Percentiles rank a stretch among this genome's conserved stretches.
phyloP scores from a whole-genome alignment of 2,113 vertebrate species.

The Athene noctua region DNA sequence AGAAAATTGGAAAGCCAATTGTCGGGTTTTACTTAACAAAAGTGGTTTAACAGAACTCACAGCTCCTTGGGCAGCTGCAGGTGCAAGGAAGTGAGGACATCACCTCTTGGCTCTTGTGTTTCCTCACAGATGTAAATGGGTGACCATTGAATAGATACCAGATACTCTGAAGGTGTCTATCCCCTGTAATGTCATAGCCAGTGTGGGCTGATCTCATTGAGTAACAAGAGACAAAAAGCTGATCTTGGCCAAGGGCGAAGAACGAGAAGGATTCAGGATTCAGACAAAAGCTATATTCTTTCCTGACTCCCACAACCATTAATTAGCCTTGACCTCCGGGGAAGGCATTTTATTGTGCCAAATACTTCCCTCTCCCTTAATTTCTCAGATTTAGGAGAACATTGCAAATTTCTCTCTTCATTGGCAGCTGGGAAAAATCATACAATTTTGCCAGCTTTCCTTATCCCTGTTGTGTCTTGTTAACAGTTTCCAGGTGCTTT shows the following conservation, averaged over 20 bases:
- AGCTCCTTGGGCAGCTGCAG: background rate
- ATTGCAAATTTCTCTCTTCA: background rate
- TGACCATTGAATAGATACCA: background rate
- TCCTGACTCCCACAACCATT: background rate
- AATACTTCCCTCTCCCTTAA: background rate
- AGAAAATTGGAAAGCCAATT: background rate
- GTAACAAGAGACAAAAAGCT: background rate
- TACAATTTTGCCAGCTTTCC: background rate
- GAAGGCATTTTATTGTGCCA: background rate
- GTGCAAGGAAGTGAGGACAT: background rate
- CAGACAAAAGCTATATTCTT: background rate
- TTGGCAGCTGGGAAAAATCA: background rate
- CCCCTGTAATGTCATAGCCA: background rate
- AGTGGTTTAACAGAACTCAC: background rate
- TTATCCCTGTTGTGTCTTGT: background rate
- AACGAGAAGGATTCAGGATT: background rate
- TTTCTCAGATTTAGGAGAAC: background rate
- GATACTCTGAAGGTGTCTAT: background rate
- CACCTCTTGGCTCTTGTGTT: background rate
- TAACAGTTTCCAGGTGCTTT: constrained; percentile 11
- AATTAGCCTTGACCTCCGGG: background rate
- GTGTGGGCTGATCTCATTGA: background rate
- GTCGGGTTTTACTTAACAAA: background rate
- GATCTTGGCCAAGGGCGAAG: background rate
- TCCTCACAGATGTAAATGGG: background rate